Percentiles rank a stretch among this genome's conserved stretches.
Conservation (phyloP, 2,113 vertebrate species). For the Lepisosteus osseus region DNA sequence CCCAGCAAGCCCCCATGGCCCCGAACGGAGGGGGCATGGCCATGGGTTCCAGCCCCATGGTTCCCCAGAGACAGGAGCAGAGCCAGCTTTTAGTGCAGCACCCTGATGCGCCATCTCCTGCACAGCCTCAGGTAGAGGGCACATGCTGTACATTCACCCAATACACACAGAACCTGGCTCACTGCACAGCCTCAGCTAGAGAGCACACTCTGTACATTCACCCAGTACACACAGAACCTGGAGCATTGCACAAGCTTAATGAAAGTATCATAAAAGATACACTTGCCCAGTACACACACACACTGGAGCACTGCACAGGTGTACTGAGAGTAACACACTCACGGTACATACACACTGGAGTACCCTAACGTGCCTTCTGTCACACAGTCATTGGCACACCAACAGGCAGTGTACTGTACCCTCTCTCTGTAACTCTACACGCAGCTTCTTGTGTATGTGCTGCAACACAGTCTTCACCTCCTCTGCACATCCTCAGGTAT, state of each 20-base stretch:
- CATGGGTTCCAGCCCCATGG: slow-evolving; percentile 85
- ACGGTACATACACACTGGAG: slow-evolving; percentile 2
- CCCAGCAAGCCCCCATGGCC: slow-evolving; percentile 77
- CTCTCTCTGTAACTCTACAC: too few species aligned
- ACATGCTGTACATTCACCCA: neutral
- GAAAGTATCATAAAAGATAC: too few species aligned
- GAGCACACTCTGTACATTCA: neutral
- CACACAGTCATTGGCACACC: neutral
- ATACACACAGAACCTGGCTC: neutral
- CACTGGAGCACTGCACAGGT: too few species aligned
- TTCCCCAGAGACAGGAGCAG: slow-evolving; percentile 84
- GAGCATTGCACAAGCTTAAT: too few species aligned
- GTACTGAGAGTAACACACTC: too few species aligned
- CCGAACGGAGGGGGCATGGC: slow-evolving; percentile 71
- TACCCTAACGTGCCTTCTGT: neutral
- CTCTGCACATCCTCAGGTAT: neutral
- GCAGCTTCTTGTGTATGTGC: too few species aligned
- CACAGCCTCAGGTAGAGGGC: slow-evolving; percentile 85
- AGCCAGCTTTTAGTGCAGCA: slow-evolving; percentile 87
- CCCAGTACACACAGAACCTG: neutral
- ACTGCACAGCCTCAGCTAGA: neutral
- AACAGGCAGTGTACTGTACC: neutral
- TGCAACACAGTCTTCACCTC: too few species aligned
- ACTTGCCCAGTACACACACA: too few species aligned
- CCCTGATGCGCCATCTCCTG: slow-evolving; percentile 89